Base-by-base conservation (phyloP, 2,888 invertebrate genomes). In the Gibbula magus region DNA sequence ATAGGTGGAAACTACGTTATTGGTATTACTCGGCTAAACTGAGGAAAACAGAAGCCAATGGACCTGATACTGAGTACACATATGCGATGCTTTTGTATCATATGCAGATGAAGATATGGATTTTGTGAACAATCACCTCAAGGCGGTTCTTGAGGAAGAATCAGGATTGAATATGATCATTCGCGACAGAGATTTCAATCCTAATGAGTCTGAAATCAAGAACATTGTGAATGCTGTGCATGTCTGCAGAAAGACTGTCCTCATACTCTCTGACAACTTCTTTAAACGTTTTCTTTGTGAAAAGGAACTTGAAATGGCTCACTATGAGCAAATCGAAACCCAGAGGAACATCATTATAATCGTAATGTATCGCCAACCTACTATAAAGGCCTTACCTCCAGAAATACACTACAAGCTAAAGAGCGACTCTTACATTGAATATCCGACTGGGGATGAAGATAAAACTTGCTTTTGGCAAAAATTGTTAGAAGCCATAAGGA, bases 171-270 rank as follows among this genome's bases (percentile, higher is more conserved):
- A 25, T n/a, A 13, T 61, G n/a, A 61, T 29, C 29, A 61, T 61
- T 25, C 61, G 29, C 5, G 18, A 18, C 29, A 20, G 61, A 18
- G 61, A 61, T 25, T 61, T 61, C 10, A 25, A 4, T 29, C 16
- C 52, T 87, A 86, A 86, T 2, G 82, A 85, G 82, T 83, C 86
- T n/a, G 81, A 86, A 16, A 83, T 84, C n/a, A 86, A 87, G 70
- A 88, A 86, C 73, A 84, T 88, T 45, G 80, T 88, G 77, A 87
- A 88, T 79, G 84, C 86, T 35, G 84, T 88, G 0, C 86, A 88
- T 67, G 83, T 83, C 61, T 87, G 88, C 75, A 82, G 82, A 51
- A 86, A 86, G 73, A 86, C 86, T 1, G 83, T 88, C 5, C 83
- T 88, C 5, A 79, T 88, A 13, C 83, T 88, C 86, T 87, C 88